A percentile compares a stretch with the other conserved stretches of the same genome.
These are phyloP conservation scores for Gortyna flavago DNA, from an alignment of 2,888 invertebrate genomes.

Conservation along the genomic window DNA sequence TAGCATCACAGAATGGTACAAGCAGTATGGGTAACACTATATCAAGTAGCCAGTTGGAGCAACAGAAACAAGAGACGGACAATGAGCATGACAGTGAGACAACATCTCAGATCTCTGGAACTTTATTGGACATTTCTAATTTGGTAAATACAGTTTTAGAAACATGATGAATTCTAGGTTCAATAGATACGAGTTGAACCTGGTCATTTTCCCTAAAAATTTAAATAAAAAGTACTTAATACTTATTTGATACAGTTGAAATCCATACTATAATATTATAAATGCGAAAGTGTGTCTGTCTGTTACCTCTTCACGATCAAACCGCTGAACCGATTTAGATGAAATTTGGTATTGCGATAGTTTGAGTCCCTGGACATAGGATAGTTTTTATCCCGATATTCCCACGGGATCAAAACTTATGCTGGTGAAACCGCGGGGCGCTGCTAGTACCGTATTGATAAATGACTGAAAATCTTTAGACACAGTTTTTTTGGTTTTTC, in stretches of 20 bases:
- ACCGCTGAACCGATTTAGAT: too few species aligned
- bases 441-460: too few species aligned
- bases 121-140: conserved; percentile 83
- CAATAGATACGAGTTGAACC: neutral
- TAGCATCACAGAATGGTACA: conserved; percentile 82
- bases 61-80: conserved; percentile 75
- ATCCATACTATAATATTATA: too few species aligned
- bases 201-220: neutral
- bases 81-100: conserved; percentile 82
- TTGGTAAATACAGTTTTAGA: conserved; percentile 77
- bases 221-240: neutral
- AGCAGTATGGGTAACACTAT: conserved; percentile 73
- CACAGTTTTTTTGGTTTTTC: too few species aligned
- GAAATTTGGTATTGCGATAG: too few species aligned
- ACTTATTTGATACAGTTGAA: neutral
- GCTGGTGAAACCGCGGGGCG: too few species aligned
- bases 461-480: neutral
- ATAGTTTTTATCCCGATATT: too few species aligned
- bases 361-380: too few species aligned
- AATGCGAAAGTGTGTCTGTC: too few species aligned
- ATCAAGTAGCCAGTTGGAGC: conserved; percentile 72
- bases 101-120: conserved; percentile 81
- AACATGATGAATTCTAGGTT: neutral
- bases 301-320: too few species aligned
- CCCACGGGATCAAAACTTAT: too few species aligned